Base-by-base conservation (phyloP, 2,797 vertebrate genomes). In the Etheostoma perlongum region DNA sequence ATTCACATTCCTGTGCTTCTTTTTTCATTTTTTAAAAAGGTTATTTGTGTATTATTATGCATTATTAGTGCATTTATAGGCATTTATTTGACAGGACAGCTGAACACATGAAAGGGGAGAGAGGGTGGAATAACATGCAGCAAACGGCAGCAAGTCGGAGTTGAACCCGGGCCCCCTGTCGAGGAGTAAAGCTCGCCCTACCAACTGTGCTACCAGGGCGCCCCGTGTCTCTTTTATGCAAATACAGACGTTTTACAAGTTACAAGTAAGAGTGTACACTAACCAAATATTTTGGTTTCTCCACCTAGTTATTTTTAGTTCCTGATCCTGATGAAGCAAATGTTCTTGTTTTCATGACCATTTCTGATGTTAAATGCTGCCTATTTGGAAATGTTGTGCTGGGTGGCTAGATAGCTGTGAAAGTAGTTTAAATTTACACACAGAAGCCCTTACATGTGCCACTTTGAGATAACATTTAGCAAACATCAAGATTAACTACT, bases 391-490 rank as follows among this genome's bases (percentile, higher is more conserved):
- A 55, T 6, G 0, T 23, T 70, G 5, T 25, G 30, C 62, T 61
- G 67, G 3, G 2, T 48, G 11, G 8, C 48, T 40, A 27, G 16
- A 36, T 11, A 27, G n/a, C 2, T 59, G 36, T 61, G 11, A 71
- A 58, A 59, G 14, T 23, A 23, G 36, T 64, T 54, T 51, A 47
- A 46, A 52, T 48, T 59, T 30, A 33, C 14, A 75, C 57, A 52
- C 12, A 78, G 19, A 19, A 21, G 19, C 25, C 18, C 40, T 54
- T 44, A 60, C 40, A 46, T 27, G 51, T 4, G 15, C 15, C 30
- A 53, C 21, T 62, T 74, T 55, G 2, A 59, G 48, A 73, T 73
- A 49, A 77, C 75, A n/a, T 54, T 82, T 55, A 40, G 66, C 57
- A 63, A 74, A 69, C 40, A 58, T 61, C 63, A 33, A 52, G 47